These are phyloP conservation scores for Ophonus ardosiacus DNA, from an alignment of 2,888 invertebrate genomes.

Conservation along the genomic window DNA sequence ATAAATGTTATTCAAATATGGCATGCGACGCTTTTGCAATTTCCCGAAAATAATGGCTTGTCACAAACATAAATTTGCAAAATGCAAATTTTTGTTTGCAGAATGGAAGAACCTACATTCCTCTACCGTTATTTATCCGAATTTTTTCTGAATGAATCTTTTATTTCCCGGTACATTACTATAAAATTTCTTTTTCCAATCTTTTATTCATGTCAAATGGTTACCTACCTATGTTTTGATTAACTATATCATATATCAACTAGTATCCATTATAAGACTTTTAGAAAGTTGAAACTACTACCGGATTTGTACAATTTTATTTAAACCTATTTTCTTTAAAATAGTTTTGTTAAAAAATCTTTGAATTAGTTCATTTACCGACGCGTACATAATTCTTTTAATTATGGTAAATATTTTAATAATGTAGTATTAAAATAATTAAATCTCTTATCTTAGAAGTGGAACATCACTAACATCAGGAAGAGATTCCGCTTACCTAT, in stretches of 20 bases:
- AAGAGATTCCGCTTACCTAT: neutral
- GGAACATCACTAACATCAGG: neutral
- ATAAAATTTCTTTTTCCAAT: slow-evolving; percentile 48
- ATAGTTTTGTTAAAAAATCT: slow-evolving; percentile 34
- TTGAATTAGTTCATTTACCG: neutral
- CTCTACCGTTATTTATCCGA: slow-evolving; percentile 35
- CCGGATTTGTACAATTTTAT: slow-evolving; percentile 55
- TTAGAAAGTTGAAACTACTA: slow-evolving; percentile 57
- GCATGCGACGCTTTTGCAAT: neutral
- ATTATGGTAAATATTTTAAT: neutral
- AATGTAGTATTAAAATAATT: neutral
- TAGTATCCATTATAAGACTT: slow-evolving; percentile 54
- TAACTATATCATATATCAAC: slow-evolving; percentile 55
- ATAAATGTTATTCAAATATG: neutral
- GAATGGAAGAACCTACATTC: slow-evolving; percentile 36
- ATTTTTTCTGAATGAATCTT: slow-evolving; percentile 38
- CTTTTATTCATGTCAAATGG: slow-evolving; percentile 54
- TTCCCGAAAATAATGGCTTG: slow-evolving; percentile 8
- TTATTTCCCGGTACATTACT: slow-evolving; percentile 36
- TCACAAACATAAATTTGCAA: slow-evolving; percentile 41
- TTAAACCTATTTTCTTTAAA: slow-evolving; percentile 52
- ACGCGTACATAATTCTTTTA: neutral
- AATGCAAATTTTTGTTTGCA: slow-evolving; percentile 36
- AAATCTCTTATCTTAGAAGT: neutral
- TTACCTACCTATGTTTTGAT: slow-evolving; percentile 48